Conservation (phyloP, 2,113 vertebrate species). For the Leucopsar rothschildi region DNA sequence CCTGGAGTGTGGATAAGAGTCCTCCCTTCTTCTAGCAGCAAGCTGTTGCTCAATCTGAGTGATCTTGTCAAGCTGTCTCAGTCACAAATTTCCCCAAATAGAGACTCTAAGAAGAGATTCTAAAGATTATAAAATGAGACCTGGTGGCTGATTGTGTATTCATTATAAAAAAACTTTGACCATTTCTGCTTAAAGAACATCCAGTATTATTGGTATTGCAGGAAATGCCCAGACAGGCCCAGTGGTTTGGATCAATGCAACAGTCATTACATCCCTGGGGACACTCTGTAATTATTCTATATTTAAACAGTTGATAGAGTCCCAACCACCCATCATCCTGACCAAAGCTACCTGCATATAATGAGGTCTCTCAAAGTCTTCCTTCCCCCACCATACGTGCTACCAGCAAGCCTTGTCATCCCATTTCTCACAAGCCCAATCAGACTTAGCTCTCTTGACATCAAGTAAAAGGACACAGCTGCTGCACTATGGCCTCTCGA, state of each 20-base stretch:
- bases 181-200: background rate
- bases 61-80: background rate
- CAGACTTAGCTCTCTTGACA: background rate
- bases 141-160: background rate
- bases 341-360: background rate
- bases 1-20: background rate
- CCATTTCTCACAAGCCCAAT: background rate
- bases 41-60: background rate
- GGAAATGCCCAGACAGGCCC: background rate
- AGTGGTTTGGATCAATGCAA: conserved; percentile 1
- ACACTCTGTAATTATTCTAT: background rate
- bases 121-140: background rate
- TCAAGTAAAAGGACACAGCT: background rate
- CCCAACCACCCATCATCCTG: background rate
- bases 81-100: background rate
- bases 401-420: background rate
- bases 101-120: background rate
- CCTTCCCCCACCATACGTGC: background rate
- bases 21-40: background rate
- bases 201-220: background rate
- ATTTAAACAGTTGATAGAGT: background rate
- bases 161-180: background rate
- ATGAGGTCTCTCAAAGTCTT: background rate
- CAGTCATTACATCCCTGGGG: background rate
- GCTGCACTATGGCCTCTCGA: rapidly evolving